These are phyloP conservation scores for Pipistrellus pipistrellus DNA, from an alignment of 2,797 vertebrate species.

Conservation along the genomic window DNA sequence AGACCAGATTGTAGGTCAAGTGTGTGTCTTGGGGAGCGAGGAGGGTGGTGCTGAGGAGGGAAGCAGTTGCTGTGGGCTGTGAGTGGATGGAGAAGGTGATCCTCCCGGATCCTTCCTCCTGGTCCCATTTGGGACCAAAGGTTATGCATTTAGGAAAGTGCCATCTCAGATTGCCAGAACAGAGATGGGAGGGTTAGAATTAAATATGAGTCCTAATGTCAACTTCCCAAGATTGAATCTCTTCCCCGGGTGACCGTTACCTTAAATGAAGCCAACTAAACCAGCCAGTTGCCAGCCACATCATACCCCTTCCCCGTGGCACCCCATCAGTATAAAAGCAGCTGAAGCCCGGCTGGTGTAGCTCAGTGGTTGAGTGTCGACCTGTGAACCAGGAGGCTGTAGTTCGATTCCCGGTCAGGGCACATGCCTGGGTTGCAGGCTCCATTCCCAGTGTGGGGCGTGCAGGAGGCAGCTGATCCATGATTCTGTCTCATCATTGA, in stretches of 20 bases:
- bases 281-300: background rate
- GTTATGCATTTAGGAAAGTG: background rate
- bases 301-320: background rate
- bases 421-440: too few species aligned
- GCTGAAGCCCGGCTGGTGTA: too few species aligned
- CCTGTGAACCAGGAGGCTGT: too few species aligned
- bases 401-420: too few species aligned
- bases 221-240: too few species aligned
- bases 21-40: background rate
- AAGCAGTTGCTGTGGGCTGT: fast-evolving
- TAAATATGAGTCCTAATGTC: too few species aligned
- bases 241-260: too few species aligned
- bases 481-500: too few species aligned
- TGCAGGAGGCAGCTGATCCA: too few species aligned
- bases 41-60: background rate
- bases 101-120: background rate
- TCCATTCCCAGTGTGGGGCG: too few species aligned
- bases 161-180: background rate
- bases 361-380: too few species aligned
- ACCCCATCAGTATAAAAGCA: background rate
- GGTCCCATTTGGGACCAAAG: background rate
- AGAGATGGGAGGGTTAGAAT: background rate
- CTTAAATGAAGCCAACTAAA: background rate
- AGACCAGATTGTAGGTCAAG: background rate
- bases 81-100: fast-evolving